These are phyloP conservation scores for Eulemur rufifrons DNA, from an alignment of 2,113 vertebrate genomes.

Conservation along the genomic window DNA sequence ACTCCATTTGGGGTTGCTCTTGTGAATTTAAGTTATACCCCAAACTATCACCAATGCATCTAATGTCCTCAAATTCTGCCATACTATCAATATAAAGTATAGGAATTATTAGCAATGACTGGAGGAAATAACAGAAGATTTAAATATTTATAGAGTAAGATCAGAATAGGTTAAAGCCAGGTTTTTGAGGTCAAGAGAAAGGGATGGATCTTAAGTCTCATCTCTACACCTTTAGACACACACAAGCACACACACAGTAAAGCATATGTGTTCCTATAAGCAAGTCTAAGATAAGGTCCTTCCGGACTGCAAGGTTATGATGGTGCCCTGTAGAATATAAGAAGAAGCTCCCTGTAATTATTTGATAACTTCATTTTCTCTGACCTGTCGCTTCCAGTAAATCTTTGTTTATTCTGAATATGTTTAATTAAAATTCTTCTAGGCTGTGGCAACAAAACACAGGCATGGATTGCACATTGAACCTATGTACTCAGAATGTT, in stretches of 20 bases:
- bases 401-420: slow-evolving; percentile 73
- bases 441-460: slow-evolving; percentile 34
- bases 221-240: background rate
- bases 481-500: slow-evolving; percentile 58
- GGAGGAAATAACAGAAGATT: slow-evolving; percentile 59
- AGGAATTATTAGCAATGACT: slow-evolving; percentile 73
- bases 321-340: slow-evolving; percentile 79
- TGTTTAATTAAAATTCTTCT: slow-evolving; percentile 73
- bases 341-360: background rate
- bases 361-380: slow-evolving; percentile 41
- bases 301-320: slow-evolving; percentile 87
- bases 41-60: slow-evolving; percentile 49
- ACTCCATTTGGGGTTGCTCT: slow-evolving; percentile 66
- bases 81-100: slow-evolving; percentile 64
- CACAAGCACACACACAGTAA: background rate
- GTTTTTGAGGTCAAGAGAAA: slow-evolving; percentile 24
- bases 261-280: background rate
- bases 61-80: slow-evolving; percentile 17
- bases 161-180: slow-evolving; percentile 54
- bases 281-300: slow-evolving; percentile 81
- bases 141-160: slow-evolving; percentile 64
- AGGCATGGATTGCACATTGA: slow-evolving; percentile 58
- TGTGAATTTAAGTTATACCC: background rate
- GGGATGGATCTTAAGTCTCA: background rate
- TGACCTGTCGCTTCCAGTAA: background rate